Evolutionary conservation across 1,140 invertebrate genomes (phyloP).

Genomic region (Popillia japonica): DNA sequence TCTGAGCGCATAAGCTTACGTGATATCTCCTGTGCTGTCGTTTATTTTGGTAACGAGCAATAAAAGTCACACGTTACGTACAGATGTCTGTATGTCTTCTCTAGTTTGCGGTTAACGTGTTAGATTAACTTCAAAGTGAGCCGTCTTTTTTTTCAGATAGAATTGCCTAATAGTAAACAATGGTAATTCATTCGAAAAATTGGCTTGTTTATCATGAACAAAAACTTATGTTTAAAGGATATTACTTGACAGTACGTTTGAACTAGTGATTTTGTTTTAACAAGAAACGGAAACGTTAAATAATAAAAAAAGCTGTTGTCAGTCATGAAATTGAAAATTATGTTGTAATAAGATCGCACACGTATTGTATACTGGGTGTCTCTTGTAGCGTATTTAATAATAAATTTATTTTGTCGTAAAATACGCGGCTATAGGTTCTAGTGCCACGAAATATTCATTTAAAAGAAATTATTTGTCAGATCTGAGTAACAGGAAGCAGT

Average conservation of each 20-base stretch:
- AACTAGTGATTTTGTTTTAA: neutral
- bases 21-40: neutral
- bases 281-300: neutral
- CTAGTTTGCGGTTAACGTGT: neutral
- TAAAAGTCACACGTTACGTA: constrained; percentile 7
- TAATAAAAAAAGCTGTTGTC: too few relatives aligned
- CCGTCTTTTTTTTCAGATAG: neutral
- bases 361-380: too few relatives aligned
- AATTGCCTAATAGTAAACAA: neutral
- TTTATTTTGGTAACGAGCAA: neutral
- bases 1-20: neutral
- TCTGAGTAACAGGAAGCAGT: too few relatives aligned
- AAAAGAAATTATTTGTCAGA: too few relatives aligned
- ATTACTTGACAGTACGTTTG: neutral
- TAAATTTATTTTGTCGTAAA: too few relatives aligned
- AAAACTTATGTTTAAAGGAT: neutral
- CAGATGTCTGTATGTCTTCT: neutral
- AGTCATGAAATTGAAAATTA: too few relatives aligned
- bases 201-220: constrained; percentile 1
- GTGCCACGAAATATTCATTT: too few relatives aligned
- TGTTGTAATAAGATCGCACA: neutral
- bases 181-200: constrained; percentile 12
- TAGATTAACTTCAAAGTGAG: constrained; percentile 25
- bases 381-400: too few relatives aligned
- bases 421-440: too few relatives aligned